Conservation (phyloP, 2,113 vertebrate genomes). For the Cricetomys ansorgei region DNA sequence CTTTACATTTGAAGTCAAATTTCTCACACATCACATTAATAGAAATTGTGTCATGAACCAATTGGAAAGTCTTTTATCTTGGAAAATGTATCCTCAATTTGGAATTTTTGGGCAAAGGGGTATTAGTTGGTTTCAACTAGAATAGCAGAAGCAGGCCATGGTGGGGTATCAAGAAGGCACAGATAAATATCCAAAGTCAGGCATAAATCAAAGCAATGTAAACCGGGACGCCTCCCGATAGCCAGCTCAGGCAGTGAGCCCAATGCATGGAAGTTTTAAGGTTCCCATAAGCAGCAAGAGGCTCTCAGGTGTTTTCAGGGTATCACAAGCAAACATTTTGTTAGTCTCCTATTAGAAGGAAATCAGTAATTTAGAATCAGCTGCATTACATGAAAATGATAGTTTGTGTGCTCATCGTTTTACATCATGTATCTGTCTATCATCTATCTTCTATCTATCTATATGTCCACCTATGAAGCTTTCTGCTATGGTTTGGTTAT, state of each 20-base stretch:
- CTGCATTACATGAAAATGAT: neutral
- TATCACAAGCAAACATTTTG: neutral
- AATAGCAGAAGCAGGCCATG: neutral
- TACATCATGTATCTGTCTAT: too few relatives aligned
- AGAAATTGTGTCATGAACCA: neutral
- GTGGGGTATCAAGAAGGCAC: neutral
- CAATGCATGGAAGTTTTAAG: accelerated
- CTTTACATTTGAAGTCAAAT: neutral
- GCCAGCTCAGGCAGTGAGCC: neutral
- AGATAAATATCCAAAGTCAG: neutral
- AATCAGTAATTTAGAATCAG: neutral
- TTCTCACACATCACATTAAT: neutral
- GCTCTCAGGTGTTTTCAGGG: accelerated
- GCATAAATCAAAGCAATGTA: neutral
- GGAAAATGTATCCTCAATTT: neutral
- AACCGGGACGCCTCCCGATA: too few relatives aligned
- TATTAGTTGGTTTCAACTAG: neutral
- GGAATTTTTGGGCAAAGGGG: neutral
- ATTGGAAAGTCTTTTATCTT: neutral
- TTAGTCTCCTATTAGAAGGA: neutral
- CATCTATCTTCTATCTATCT: neutral
- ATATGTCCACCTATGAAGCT: neutral
- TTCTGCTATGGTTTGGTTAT: neutral
- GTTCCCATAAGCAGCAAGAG: accelerated
- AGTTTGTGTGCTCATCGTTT: neutral